phyloP scores from a whole-genome alignment of 1,140 invertebrate species.

The Leptinotarsa texana region DNA sequence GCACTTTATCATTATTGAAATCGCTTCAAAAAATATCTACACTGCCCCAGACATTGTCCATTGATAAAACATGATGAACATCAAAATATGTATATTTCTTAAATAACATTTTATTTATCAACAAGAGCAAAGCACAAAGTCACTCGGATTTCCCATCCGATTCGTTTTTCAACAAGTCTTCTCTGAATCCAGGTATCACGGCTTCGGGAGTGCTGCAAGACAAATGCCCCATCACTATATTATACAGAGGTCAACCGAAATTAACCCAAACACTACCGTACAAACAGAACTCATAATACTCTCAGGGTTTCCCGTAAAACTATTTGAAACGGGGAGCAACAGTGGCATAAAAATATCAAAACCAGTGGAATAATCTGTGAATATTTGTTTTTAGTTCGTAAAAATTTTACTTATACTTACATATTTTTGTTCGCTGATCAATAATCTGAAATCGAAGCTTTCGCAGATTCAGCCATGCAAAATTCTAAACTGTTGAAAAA shows the following conservation, averaged over 20 bases:
- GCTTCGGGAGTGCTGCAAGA: conserved; percentile 4
- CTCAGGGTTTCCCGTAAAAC: too few relatives aligned
- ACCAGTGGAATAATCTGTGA: too few relatives aligned
- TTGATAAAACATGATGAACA: too few relatives aligned
- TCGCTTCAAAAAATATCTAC: too few relatives aligned
- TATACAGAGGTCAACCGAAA: background rate
- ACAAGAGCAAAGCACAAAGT: background rate
- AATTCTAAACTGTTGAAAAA: background rate
- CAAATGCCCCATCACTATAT: background rate
- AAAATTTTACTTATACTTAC: background rate
- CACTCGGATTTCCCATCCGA: conserved; percentile 11
- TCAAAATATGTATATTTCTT: too few relatives aligned
- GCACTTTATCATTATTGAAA: too few relatives aligned
- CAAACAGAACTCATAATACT: too few relatives aligned
- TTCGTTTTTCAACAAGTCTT: conserved; percentile 8
- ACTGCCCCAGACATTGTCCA: too few relatives aligned
- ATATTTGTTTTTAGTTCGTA: background rate
- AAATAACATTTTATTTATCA: too few relatives aligned
- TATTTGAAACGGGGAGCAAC: too few relatives aligned
- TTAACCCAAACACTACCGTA: too few relatives aligned
- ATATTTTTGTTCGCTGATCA: background rate
- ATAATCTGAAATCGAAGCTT: background rate
- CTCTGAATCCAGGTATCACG: conserved; percentile 17
- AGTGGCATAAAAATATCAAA: too few relatives aligned
- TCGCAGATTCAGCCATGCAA: background rate